These are phyloP conservation scores for Brevimyrus niger DNA, from an alignment of 2,113 vertebrate genomes.

Conservation along the genomic window DNA sequence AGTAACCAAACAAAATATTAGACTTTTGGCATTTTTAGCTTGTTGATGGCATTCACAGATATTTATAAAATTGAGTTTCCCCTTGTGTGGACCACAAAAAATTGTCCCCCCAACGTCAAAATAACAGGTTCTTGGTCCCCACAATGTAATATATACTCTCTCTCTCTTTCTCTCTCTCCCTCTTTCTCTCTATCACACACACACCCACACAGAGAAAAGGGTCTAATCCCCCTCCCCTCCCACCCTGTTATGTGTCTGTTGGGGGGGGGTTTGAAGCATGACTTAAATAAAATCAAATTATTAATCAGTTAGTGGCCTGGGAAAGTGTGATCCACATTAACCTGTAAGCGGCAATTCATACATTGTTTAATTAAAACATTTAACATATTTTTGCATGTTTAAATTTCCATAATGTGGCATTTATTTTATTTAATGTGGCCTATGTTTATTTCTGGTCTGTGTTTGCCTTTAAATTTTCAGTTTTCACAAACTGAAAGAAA, in stretches of 20 bases:
- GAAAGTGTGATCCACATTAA: not conserved
- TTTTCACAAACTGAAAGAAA: not conserved
- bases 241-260: not conserved
- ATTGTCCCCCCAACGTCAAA: too few relatives aligned
- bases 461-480: not conserved
- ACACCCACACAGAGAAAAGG: constrained; percentile 56
- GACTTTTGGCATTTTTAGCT: not conserved
- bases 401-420: not conserved
- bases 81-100: not conserved
- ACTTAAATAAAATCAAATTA: not conserved
- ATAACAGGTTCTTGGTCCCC: too few relatives aligned
- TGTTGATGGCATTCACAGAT: not conserved
- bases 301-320: not conserved
- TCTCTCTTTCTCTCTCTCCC: too few relatives aligned
- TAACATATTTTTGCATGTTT: not conserved
- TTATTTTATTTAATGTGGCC: too few relatives aligned
- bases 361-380: not conserved
- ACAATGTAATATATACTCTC: too few relatives aligned
- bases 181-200: not conserved
- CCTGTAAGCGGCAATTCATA: not conserved
- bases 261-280: not conserved
- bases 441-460: not conserved
- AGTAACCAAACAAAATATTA: not conserved
- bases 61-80: not conserved
- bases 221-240: constrained; percentile 34